Evolutionary conservation across 2,797 vertebrate genomes (phyloP), one percentile per base, ranked within the genome.

Genomic region (Melanogrammus aeglefinus): DNA sequence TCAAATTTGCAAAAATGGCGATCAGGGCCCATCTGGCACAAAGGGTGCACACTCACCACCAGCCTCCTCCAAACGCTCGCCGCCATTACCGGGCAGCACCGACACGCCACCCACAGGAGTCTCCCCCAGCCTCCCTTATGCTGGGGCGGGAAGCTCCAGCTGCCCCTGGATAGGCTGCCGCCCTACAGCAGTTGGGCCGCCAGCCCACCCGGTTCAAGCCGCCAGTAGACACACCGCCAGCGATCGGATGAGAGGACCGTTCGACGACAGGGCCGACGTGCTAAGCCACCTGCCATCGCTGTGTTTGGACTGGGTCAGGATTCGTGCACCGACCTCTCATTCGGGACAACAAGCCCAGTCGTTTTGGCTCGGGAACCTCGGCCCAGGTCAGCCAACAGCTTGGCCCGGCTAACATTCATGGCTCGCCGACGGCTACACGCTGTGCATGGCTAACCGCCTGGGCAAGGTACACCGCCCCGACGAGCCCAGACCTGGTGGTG

Each of bases 361-460:
- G 14, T 70, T 70, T 24, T 70, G 66, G 66, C n/a, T 70, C 66
- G 24, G 29, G 29, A n/a, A n/a, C n/a, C 66, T 24, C 66, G 1
- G 66, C 29, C 13, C 66, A 70, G 66, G 66, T 70, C 24, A 29
- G 24, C 66, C 66, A 70, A 70, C 66, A 70, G 66, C 66, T 70
- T 70, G n/a, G 66, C 66, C 66, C 66, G 29, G 66, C 66, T 70
- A n/a, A 7, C 66, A 70, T 31, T 70, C 66, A 70, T n/a, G 66
- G 66, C 66, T 70, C 29, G 66, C 66, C 66, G n/a, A n/a, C n/a
- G n/a, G n/a, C n/a, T n/a, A n/a, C n/a, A n/a, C n/a, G n/a, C n/a
- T n/a, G n/a, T n/a, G n/a, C n/a, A 70, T 70, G n/a, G 66, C 66
- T 70, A 70, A 10, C 24, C 66, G 13, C 66, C 66, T 24, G 66